Conservation (phyloP, 1,140 invertebrate species). For the Apis mellifera region DNA sequence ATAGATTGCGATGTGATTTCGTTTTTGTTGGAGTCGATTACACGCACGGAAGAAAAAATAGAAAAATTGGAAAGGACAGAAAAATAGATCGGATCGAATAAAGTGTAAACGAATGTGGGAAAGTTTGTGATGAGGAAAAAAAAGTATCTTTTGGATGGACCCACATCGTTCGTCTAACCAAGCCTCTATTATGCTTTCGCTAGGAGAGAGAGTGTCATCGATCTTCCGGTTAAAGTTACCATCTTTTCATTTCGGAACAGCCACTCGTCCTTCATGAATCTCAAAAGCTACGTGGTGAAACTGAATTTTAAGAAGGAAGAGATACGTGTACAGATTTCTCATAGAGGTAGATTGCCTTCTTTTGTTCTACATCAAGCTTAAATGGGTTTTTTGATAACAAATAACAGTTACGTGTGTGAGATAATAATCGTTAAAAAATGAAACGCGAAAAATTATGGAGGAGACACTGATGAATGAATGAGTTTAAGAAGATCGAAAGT, state of each 20-base stretch:
- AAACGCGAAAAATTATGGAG: too few relatives aligned
- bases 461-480: too few relatives aligned
- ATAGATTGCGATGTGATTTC: not conserved
- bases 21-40: conserved; percentile 1
- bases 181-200: not conserved
- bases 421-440: not conserved
- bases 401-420: too few relatives aligned
- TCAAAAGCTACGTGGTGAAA: too few relatives aligned
- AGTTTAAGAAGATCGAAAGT: too few relatives aligned
- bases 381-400: not conserved
- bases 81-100: not conserved
- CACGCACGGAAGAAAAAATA: not conserved
- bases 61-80: not conserved
- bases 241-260: not conserved
- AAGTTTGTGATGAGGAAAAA: not conserved
- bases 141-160: not conserved
- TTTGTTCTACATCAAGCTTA: not conserved
- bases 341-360: not conserved
- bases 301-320: not conserved
- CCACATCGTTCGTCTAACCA: not conserved
- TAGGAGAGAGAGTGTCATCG: not conserved
- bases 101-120: conserved; percentile 12
- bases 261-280: not conserved
- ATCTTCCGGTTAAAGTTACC: not conserved
- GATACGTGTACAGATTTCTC: not conserved